Evolutionary conservation across 2,888 invertebrate genomes (phyloP), one percentile per base, ranked within the genome.

Genomic region (Scaptomyza tumidula): DNA sequence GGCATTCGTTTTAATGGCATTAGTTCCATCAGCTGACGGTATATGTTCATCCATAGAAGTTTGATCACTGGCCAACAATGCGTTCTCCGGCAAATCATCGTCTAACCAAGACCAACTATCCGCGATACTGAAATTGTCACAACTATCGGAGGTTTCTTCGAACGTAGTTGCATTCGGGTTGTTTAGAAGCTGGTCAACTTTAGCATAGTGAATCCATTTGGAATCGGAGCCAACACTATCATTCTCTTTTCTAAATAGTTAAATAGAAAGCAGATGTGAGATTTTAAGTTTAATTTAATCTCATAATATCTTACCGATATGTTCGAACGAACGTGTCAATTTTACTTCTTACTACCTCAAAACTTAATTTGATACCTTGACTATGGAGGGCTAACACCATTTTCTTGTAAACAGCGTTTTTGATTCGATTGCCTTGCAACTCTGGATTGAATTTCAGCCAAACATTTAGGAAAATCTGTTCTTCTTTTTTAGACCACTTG

Each of bases 191-290:
- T 58, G 16, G 0, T 39, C 14, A 11, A 80, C 41, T 46, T 48
- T 68, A 0, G 33, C 0, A 48, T 74, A 80, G 37, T 74, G 63
- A n/a, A 33, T 19, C 80, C 80, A 82, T 1, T 66, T 27, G 0
- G 52, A 59, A 4, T 52, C 29, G 1, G 39, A 19, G 3, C 50
- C 52, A 1, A 2, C 9, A 0, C 4, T 10, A 10, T 67, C 53
- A 0, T 27, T 29, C 3, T 65, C 45, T 16, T 14, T 31, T 27
- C 80, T 80, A 44, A 13, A 54, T 35, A n/a, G 7, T 41, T 13
- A 16, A 10, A n/a, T 2, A 7, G 6, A 50, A 19, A 24, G 4
- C 35, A 37, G 1, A 10, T 48, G 6, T 19, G 7, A 43, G 4
- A 11, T 31, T 5, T 11, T 0, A 10, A 14, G 6, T 7, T 6